Evolutionary conservation across 2,113 vertebrate species (phyloP).

Genomic region (Tenrec ecaudatus): DNA sequence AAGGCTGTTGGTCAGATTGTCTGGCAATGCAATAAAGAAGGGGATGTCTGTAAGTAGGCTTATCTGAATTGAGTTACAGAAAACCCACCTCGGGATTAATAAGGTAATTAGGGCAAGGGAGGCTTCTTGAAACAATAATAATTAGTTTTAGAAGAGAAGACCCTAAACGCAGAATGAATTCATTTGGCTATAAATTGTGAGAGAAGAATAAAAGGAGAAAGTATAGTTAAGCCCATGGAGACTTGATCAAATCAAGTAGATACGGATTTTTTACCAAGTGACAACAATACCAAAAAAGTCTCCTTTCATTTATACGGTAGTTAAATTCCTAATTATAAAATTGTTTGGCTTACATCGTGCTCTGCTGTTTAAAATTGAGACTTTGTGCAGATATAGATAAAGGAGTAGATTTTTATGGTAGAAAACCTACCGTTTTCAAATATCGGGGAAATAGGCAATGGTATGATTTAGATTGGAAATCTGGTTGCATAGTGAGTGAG

Average conservation of each 20-base stretch:
- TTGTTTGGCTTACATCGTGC: not conserved
- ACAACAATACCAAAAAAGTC: not conserved
- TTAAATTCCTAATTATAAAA: slow-evolving; percentile 12
- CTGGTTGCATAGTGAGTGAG: too few relatives aligned
- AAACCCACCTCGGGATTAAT: not conserved
- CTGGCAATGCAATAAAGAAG: not conserved
- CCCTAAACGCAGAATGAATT: not conserved
- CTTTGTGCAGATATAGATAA: not conserved
- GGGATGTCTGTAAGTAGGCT: not conserved
- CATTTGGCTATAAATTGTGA: not conserved
- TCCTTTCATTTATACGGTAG: slow-evolving; percentile 33
- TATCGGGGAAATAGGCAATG: not conserved
- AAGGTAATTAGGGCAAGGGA: not conserved
- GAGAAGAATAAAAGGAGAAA: slow-evolving; percentile 19
- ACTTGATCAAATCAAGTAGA: not conserved
- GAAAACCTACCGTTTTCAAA: too few relatives aligned
- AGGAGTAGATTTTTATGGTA: not conserved
- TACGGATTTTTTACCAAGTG: not conserved
- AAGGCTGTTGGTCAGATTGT: not conserved
- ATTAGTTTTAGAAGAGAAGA: not conserved
- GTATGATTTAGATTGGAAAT: not conserved
- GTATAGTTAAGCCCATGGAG: slow-evolving; percentile 21
- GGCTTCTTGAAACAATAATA: slow-evolving; percentile 18
- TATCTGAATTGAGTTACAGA: slow-evolving; percentile 1
- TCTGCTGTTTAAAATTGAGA: not conserved